Evolutionary conservation across 1,140 invertebrate species (phyloP), one percentile per base, ranked within the genome.

Genomic region (Diuraphis noxia): DNA sequence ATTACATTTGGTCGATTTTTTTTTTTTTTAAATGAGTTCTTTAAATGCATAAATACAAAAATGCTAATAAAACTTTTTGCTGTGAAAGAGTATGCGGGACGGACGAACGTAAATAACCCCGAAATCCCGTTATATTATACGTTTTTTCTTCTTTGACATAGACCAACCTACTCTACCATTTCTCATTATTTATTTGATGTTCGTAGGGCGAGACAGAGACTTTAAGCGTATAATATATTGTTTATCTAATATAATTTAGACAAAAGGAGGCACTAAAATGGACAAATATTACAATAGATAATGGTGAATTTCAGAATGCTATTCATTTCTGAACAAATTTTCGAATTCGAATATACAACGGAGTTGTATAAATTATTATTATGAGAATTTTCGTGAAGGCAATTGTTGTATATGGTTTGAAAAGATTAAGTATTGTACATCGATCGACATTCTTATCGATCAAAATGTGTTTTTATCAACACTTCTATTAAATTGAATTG

Each of bases 241-340:
- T 86, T 34, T 49, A 86, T 49, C 41, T 85, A 85, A 43, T 85
- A 85, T 85, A 85, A 43, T 85, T 85, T 43, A 85, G 19, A 34
- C 84, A 86, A 86, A 86, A 34, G 21, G n/a, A 86, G 41, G 19
- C 30, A 34, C 30, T 49, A 49, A 49, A 49, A 36, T 13, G 19
- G 21, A n/a, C 82, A 86, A 86, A 43, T 85, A 85, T 84, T 84
- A 84, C 25, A 84, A 84, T 86, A 86, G n/a, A 86, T 72, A 72
- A 72, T 23, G n/a, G 30, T 7, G 43, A 49, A 23, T 21, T 9
- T 7, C 2, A 49, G 30, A 84, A 85, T 85, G n/a, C 82, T 85
- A 49, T 86, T 86, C 21, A 86, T 46, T 23, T 86, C 21, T n/a
- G 10, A 41, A 84, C 40, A 41, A 41, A 84, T 84, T 84, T 41